Evolutionary conservation across 2,888 invertebrate species (phyloP), one percentile per base, ranked within the genome.

Genomic region (Acleris sparsana): DNA sequence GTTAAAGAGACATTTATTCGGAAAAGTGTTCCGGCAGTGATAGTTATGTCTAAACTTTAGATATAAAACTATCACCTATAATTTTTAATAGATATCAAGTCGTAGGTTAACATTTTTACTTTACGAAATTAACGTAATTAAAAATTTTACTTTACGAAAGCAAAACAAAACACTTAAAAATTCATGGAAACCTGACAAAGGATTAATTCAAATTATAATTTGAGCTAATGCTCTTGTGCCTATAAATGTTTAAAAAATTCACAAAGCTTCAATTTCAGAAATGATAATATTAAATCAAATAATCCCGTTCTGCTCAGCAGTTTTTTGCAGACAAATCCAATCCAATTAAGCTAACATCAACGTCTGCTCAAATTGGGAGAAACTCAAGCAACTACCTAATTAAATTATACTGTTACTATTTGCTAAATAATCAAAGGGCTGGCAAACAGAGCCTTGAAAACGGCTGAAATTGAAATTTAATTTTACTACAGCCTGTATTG

Each of bases 401-500:
- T 61, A 65, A 61, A 65, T 65, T 55, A 43, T 13, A 44, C 43
- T 49, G 64, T 60, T 53, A 55, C 46, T 52, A 56, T 55, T 56
- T 33, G 44, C 51, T 56, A 46, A 61, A 61, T 56, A 65, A 56
- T 56, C 65, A 65, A 65, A 61, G 60, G 65, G 39, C 55, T 33
- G n/a, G 49, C 51, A 55, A 49, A 53, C 39, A 64, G 43, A 4
- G 39, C 13, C 18, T 48, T 53, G 48, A 25, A 13, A 63, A 65
- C 52, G 29, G 44, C 22, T 58, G 68, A 72, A 69, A 55, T 55
- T 61, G 16, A 29, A 65, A 44, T 55, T 56, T 43, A 48, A 49
- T 25, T 48, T 16, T 7, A 25, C 13, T 17, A n/a, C 11, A 17
- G 13, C 3, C 39, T 18, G 44, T 20, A 20, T 20, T 44, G 6